These are phyloP conservation scores for Aspidoscelis tigris DNA, from an alignment of 2,113 vertebrate species.

Conservation along the genomic window DNA sequence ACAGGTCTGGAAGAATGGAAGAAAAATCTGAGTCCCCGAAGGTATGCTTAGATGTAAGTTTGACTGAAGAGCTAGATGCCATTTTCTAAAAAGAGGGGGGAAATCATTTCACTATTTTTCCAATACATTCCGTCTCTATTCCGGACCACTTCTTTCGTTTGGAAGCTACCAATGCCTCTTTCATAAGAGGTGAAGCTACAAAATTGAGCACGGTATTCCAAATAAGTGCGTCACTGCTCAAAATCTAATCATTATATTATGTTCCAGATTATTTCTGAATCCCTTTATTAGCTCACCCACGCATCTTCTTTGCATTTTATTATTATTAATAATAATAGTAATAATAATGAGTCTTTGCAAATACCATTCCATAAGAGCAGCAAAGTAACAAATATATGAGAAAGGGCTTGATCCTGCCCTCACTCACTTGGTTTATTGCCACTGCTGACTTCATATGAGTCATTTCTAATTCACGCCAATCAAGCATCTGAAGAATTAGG, in stretches of 20 bases:
- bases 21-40: background rate
- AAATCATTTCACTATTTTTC: conserved; percentile 6
- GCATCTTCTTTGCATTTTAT: conserved; percentile 71
- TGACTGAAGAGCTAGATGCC: background rate
- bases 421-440: conserved; percentile 37
- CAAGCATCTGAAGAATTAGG: conserved; percentile 22
- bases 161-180: conserved; percentile 34
- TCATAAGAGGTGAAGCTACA: conserved; percentile 41
- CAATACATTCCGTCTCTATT: conserved; percentile 3
- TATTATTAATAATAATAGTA: conserved; percentile 59
- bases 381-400: conserved; percentile 56
- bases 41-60: background rate
- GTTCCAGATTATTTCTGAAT: conserved; percentile 74
- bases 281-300: conserved; percentile 75
- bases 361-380: conserved; percentile 54
- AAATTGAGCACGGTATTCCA: conserved; percentile 43
- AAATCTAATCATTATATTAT: conserved; percentile 64
- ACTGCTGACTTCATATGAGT: conserved; percentile 20
- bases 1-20: background rate
- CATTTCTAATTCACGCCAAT: conserved; percentile 43
- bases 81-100: no score
- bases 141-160: conserved; percentile 12
- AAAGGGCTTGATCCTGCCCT: conserved; percentile 48
- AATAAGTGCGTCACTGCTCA: conserved; percentile 68
- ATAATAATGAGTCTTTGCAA: conserved; percentile 51